Conservation (phyloP, 2,888 invertebrate genomes). For the Listrodromus nycthemerus region DNA sequence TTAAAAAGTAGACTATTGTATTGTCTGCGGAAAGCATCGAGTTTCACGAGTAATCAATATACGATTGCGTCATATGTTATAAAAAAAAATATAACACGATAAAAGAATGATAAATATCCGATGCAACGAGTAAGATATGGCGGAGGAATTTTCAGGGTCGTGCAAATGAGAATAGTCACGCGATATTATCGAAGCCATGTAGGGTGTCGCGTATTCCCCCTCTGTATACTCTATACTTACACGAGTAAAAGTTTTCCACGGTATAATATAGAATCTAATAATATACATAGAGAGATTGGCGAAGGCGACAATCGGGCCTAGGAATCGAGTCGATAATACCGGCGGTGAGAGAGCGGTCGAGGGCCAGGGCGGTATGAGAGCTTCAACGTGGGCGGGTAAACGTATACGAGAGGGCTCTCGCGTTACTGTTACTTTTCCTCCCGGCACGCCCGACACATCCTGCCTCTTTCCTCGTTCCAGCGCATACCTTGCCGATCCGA, state of each 20-base stretch:
- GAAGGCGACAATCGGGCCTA: conserved; percentile 70
- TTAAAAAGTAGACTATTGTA: too few relatives aligned
- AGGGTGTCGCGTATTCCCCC: conserved; percentile 23
- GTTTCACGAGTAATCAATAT: conserved; percentile 19
- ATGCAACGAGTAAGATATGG: conserved; percentile 1
- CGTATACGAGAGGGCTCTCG: conserved; percentile 64
- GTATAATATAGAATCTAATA: conserved; percentile 9
- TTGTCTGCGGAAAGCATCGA: not conserved
- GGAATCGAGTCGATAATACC: conserved; percentile 70
- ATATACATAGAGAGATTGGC: conserved; percentile 49
- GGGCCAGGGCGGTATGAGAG: conserved; percentile 31
- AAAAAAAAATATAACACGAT: not conserved
- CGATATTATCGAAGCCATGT: conserved; percentile 53
- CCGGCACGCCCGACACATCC: conserved; percentile 73
- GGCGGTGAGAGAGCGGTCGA: conserved; percentile 30
- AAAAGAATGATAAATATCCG: not conserved
- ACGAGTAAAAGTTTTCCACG: not conserved
- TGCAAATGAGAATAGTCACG: conserved; percentile 23
- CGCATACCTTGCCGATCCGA: conserved; percentile 58
- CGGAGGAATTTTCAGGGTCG: conserved; percentile 7
- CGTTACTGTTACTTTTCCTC: conserved; percentile 79
- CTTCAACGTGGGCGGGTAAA: conserved; percentile 70
- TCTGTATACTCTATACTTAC: not conserved
- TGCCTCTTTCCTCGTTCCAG: conserved; percentile 67
- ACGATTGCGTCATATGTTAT: conserved; percentile 36